A percentile compares a stretch with the other conserved stretches of the same genome.
Evolutionary conservation across 2,888 invertebrate genomes (phyloP).

Genomic region (Pseudoips prasinana): DNA sequence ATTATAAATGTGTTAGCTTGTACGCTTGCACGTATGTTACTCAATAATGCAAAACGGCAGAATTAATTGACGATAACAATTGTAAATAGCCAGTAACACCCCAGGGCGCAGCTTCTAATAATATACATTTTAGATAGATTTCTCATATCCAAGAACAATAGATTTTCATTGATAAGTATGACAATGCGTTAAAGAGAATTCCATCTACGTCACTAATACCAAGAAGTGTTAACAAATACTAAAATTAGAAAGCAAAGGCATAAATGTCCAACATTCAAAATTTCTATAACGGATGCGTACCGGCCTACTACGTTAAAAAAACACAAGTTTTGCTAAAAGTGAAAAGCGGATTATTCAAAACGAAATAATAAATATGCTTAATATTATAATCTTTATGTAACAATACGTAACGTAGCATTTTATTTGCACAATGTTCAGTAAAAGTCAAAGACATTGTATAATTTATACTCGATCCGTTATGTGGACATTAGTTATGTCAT

Average conservation of each 20-base stretch:
- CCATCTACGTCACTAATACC: too few relatives aligned
- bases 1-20: too few relatives aligned
- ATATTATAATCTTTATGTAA: conserved; percentile 19
- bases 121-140: too few relatives aligned
- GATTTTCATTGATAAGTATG: too few relatives aligned
- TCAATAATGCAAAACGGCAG: too few relatives aligned
- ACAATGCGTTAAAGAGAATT: too few relatives aligned
- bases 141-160: too few relatives aligned
- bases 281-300: background rate
- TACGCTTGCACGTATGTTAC: too few relatives aligned
- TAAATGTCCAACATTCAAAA: too few relatives aligned
- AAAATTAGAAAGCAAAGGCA: background rate
- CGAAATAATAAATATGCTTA: conserved; percentile 2
- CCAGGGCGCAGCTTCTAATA: too few relatives aligned
- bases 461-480: conserved; percentile 5
- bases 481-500: conserved; percentile 8
- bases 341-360: conserved; percentile 21
- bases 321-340: conserved; percentile 2
- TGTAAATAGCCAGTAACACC: too few relatives aligned
- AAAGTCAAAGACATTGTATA: conserved; percentile 24
- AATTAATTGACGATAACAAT: too few relatives aligned
- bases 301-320: background rate
- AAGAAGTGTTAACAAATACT: background rate
- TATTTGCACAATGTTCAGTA: conserved; percentile 29
- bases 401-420: conserved; percentile 12